Conservation (phyloP, 2,888 invertebrate species). For the Nomada fabriciana region DNA sequence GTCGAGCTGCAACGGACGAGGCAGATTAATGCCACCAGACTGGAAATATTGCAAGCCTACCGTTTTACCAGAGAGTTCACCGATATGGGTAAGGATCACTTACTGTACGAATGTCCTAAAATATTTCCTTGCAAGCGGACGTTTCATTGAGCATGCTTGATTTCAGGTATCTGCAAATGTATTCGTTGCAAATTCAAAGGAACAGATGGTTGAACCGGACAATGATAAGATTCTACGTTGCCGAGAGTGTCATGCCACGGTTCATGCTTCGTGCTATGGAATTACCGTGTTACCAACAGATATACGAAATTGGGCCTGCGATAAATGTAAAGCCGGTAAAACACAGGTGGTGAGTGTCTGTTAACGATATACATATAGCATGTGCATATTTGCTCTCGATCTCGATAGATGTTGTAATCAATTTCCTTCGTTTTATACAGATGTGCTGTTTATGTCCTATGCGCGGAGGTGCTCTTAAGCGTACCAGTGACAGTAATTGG, state of each 20-base stretch:
- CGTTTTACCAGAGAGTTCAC: constrained; percentile 81
- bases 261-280: constrained; percentile 86
- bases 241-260: constrained; percentile 86
- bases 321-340: constrained; percentile 83
- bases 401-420: neutral
- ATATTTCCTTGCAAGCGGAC: neutral
- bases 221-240: constrained; percentile 85
- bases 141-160: neutral
- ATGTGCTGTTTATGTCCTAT: constrained; percentile 86
- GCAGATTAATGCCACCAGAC: constrained; percentile 79
- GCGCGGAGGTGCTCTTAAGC: constrained; percentile 88
- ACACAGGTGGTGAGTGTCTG: constrained; percentile 77
- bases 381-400: neutral
- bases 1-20: constrained; percentile 73
- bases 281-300: constrained; percentile 80
- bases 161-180: constrained; percentile 79
- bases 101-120: neutral
- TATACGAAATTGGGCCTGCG: constrained; percentile 83
- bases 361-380: neutral
- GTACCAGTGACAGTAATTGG: constrained; percentile 88
- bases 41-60: constrained; percentile 82
- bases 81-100: constrained; percentile 79
- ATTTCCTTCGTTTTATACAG: constrained; percentile 65
- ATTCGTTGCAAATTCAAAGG: constrained; percentile 83
- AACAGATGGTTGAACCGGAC: constrained; percentile 79